Percentiles rank a stretch among this genome's conserved stretches.
These are phyloP conservation scores for Acrocephalus kingi DNA, from an alignment of 2,113 vertebrate genomes.

Conservation along the genomic window DNA sequence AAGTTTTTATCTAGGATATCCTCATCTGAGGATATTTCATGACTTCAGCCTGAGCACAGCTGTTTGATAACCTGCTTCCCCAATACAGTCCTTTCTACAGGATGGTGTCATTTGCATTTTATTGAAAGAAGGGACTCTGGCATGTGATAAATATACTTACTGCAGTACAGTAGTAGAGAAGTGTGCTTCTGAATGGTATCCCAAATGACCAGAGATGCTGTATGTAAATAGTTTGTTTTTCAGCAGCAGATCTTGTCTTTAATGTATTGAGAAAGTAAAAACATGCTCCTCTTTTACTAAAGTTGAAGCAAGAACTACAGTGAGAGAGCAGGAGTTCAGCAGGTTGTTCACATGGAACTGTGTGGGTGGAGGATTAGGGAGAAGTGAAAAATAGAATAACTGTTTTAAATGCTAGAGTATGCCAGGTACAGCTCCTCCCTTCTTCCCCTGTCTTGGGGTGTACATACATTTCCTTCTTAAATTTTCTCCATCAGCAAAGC, in stretches of 20 bases:
- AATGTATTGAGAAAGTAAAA: conserved; percentile 46
- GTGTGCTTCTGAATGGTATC: neutral
- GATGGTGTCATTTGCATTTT: neutral
- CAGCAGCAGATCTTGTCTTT: neutral
- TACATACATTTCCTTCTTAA: neutral
- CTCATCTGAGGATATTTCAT: neutral
- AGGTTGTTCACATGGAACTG: neutral
- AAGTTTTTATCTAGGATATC: neutral
- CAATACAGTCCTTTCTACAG: neutral
- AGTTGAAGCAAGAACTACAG: conserved; percentile 33
- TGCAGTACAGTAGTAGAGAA: neutral
- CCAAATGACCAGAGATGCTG: neutral
- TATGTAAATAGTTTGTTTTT: neutral
- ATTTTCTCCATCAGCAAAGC: conserved; percentile 21
- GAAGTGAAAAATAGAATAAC: neutral
- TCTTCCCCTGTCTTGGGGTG: neutral
- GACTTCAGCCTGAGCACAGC: neutral
- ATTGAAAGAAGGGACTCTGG: neutral
- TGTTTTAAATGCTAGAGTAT: neutral
- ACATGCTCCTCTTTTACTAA: neutral
- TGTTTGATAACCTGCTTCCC: neutral
- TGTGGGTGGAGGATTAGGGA: neutral
- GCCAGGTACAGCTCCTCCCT: neutral
- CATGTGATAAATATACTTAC: neutral
- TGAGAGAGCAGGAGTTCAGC: conserved; percentile 23